Evolutionary conservation across 2,113 vertebrate species (phyloP), one percentile per base, ranked within the genome.

Genomic region (Heteronetta atricapilla): DNA sequence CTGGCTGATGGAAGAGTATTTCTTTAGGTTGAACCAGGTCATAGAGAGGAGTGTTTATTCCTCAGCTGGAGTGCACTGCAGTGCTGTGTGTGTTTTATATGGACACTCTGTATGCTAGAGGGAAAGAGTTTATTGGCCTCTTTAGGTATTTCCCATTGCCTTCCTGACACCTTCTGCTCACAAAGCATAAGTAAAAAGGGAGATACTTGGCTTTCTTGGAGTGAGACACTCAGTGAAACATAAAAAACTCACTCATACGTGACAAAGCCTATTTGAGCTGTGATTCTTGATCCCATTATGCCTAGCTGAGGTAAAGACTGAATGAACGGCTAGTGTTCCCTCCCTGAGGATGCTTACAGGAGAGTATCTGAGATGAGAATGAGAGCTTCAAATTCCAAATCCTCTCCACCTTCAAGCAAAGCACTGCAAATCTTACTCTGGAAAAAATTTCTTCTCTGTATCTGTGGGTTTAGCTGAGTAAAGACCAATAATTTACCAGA

Each of bases 21-120:
- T 75, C 13, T 4, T 46, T 46, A 52, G 44, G 9, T 3, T 48
- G 36, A 85, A 74, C 19, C 7, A 36, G 14, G 6, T 64, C 12
- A 8, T 16, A 22, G 40, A 50, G 22, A 74, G 26, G 67, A 68
- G 4, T 11, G 4, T 50, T 85, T 80, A 34, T 67, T 52, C 31
- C n/a, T 40, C 22, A 8, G 23, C 34, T n/a, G 11, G 40, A 16
- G 16, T 22, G 33, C 48, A 14, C n/a, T 12, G 29, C 2, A 0
- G 13, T 1, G 1, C 23, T 48, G 11, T 44, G 16, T 0, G 0
- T 34, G 11, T 38, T 64, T 85, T 38, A 50, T 22, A 16, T 13
- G 16, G 26, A 13, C 40, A 0, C 16, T 7, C 31, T 18, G 10
- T 0, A 0, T 46, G 34, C 12, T 11, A 59, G 63, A 83, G 16